A percentile compares a stretch with the other conserved stretches of the same genome.
Evolutionary conservation across 2,113 vertebrate genomes (phyloP).

Genomic region (Ptilorrhoa leucosticta): DNA sequence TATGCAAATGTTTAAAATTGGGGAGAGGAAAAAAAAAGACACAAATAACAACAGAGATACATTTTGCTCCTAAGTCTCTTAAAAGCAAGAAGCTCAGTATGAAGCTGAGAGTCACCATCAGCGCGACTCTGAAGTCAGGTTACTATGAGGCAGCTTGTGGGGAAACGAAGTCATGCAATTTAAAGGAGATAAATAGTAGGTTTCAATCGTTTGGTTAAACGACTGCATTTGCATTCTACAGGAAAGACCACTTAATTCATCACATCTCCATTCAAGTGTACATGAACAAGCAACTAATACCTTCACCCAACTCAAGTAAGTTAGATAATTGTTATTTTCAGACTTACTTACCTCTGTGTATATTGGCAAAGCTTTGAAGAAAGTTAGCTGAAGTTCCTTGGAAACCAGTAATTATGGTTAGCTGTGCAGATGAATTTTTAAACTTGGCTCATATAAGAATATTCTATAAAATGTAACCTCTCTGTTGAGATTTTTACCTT

Average conservation of each 20-base stretch:
- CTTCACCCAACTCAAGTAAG: not conserved
- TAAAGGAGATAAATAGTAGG: not conserved
- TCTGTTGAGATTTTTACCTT: constrained; percentile 17
- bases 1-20: not conserved
- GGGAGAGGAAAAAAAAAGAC: not conserved
- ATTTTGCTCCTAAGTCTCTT: not conserved
- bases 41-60: not conserved
- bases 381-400: constrained; percentile 17
- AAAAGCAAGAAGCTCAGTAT: not conserved
- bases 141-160: not conserved
- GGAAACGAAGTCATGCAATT: not conserved
- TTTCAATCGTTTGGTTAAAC: not conserved
- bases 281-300: not conserved
- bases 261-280: not conserved
- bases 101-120: not conserved
- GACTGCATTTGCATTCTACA: not conserved
- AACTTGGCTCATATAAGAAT: not conserved
- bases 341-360: constrained; percentile 27
- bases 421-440: constrained; percentile 14
- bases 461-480: constrained; percentile 1
- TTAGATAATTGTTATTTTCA: constrained; percentile 41
- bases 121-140: not conserved
- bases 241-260: constrained; percentile 10
- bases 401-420: constrained; percentile 7
- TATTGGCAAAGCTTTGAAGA: constrained; percentile 51